Conservation (phyloP, 1,140 invertebrate species). For the Diabrotica undecimpunctata region DNA sequence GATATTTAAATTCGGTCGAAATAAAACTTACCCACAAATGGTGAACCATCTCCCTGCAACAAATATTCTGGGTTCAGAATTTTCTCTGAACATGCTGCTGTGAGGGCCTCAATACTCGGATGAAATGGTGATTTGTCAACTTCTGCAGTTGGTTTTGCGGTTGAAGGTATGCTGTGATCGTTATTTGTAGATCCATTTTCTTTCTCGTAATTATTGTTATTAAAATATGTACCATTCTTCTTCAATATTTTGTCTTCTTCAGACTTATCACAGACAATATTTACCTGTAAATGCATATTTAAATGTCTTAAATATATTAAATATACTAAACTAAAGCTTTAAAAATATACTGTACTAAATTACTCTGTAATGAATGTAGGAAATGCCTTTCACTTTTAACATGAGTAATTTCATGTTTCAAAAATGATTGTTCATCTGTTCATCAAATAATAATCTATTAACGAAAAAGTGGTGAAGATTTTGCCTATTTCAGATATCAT, state of each 20-base stretch:
- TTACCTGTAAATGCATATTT: conserved; percentile 49
- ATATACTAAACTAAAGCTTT: no score
- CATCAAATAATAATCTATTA: no score
- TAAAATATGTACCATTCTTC: conserved; percentile 34
- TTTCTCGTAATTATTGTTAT: conserved; percentile 42
- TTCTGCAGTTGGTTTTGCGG: conserved; percentile 30
- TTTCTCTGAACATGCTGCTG: conserved; percentile 77
- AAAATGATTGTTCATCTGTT: no score
- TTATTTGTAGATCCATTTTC: conserved; percentile 42
- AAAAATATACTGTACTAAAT: no score
- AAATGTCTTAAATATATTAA: no score
- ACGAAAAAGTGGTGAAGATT: no score
- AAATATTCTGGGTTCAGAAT: conserved; percentile 80
- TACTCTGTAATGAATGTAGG: no score
- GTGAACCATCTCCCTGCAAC: conserved; percentile 66
- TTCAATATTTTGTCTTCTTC: conserved; percentile 50
- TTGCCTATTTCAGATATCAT: no score
- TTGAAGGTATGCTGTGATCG: background rate
- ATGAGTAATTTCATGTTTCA: no score
- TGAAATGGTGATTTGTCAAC: conserved; percentile 41
- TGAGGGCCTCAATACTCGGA: conserved; percentile 64
- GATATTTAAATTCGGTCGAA: background rate
- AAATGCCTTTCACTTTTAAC: no score
- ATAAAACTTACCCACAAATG: conserved; percentile 57
- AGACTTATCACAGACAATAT: conserved; percentile 67